These are phyloP conservation scores for Hanleya hanleyi DNA, from an alignment of 2,888 invertebrate species.

Conservation along the genomic window DNA sequence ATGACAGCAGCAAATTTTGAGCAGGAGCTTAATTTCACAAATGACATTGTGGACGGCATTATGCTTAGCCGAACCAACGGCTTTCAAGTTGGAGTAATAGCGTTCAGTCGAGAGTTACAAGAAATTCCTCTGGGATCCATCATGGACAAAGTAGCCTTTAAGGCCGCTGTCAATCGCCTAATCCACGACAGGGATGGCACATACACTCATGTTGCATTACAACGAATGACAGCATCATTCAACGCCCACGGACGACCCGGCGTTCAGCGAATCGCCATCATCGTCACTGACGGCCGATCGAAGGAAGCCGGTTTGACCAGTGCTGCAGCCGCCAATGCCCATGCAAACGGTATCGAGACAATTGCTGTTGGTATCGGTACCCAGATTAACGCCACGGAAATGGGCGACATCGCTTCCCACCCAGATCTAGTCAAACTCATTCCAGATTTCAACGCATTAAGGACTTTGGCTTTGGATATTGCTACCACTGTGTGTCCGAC, in stretches of 20 bases:
- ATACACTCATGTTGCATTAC: not conserved
- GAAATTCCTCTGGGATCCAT: not conserved
- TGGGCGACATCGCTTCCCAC: not conserved
- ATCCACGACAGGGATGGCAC: not conserved
- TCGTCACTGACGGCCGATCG: not conserved
- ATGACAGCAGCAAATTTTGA: not conserved
- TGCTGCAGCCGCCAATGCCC: not conserved
- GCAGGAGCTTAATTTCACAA: not conserved
- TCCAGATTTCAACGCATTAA: not conserved
- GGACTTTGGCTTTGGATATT: not conserved
- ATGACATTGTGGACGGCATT: not conserved
- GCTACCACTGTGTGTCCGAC: slow-evolving; percentile 6
- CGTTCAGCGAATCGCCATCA: not conserved
- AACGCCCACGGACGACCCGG: not conserved
- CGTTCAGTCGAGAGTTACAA: not conserved
- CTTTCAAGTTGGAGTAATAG: not conserved
- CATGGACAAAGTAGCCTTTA: not conserved
- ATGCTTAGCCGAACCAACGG: not conserved
- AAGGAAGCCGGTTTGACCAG: not conserved
- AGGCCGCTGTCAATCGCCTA: not conserved
- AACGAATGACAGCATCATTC: not conserved
- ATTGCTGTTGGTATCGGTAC: slow-evolving; percentile 2
- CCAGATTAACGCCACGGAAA: not conserved
- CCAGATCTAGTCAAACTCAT: not conserved
- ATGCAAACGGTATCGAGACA: not conserved